A percentile compares a stretch with the other conserved stretches of the same genome.
phyloP scores from a whole-genome alignment of 2,888 invertebrate genomes.

The Aradus depressus region DNA sequence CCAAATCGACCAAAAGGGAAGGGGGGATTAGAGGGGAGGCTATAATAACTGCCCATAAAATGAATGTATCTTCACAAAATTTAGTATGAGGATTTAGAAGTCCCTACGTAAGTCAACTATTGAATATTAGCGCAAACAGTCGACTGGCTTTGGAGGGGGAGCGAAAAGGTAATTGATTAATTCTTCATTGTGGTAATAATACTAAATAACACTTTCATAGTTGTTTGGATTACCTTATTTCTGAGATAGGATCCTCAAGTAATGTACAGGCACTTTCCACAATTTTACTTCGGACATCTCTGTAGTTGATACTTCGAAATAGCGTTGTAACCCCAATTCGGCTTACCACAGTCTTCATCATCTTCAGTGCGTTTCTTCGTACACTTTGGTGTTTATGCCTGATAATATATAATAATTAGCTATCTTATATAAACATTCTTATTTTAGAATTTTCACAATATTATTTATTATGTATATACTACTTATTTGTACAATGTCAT shows the following conservation, averaged over 20 bases:
- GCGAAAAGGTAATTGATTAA: neutral
- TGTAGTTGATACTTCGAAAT: constrained; percentile 1
- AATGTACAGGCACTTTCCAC: constrained; percentile 9
- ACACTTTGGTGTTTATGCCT: constrained; percentile 14
- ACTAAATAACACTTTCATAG: neutral
- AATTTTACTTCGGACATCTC: constrained; percentile 1
- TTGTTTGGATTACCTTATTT: constrained; percentile 6
- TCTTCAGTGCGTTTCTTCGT: constrained; percentile 5
- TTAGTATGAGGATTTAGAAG: too few relatives aligned
- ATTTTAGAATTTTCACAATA: too few relatives aligned
- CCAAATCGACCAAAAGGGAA: too few relatives aligned
- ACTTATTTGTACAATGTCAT: too few relatives aligned
- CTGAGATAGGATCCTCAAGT: constrained; percentile 8
- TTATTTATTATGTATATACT: too few relatives aligned
- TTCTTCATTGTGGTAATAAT: too few relatives aligned
- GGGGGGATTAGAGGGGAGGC: too few relatives aligned
- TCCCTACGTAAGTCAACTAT: too few relatives aligned
- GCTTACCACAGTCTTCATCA: constrained; percentile 6
- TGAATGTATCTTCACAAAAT: too few relatives aligned
- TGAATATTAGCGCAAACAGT: too few relatives aligned
- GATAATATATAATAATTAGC: neutral
- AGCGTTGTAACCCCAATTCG: constrained; percentile 4
- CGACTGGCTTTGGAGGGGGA: neutral
- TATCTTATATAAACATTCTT: too few relatives aligned
- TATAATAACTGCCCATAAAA: too few relatives aligned